Base-by-base conservation (phyloP, 2,888 invertebrate species). In the Scaptomyza caliginosa region DNA sequence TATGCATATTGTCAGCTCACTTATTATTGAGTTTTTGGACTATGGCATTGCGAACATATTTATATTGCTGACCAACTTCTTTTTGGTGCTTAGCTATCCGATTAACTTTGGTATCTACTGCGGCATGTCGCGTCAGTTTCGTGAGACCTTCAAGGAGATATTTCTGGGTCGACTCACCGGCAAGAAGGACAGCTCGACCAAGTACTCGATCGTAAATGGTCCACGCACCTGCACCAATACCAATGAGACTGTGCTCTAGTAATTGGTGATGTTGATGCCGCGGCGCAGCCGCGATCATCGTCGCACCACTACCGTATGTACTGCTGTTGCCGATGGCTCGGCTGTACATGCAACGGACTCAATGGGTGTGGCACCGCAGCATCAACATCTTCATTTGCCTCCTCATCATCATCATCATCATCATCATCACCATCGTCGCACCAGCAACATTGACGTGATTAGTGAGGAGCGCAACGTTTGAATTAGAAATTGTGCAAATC, bases 61-160 rank as follows among this genome's bases (percentile, higher is more conserved):
- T 67, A 95, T 96, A 58, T 90, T 96, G 66, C 94, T 97, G 88
- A 96, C 96, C 10, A 98, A 98, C 92, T 97, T 98, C 92, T 95
- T 97, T 90, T 96, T 98, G 65, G 95, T 97, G 60, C 93, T 97
- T 34, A 96, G 96, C 43, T 98, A 98, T 91, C 97, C 97, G 10
- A 95, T 98, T 59, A 98, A 98, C 91, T 98, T 98, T 88, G 98
- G 97, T 64, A 97, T 98, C 74, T 98, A 98, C 89, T 98, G 98
- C 90, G 97, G 97, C 19, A 99, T 98, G 98, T 97, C 97, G 28
- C 93, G 97, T 28, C 97, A 97, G 90, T 98, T 98, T 91, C 93
- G 98, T 49, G 97, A 98, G 90, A 98, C 98, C 0, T 98, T 98
- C 90, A 96, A 96, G 87, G 96, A 95, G 85, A 91, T 91, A 13